Base-by-base conservation (phyloP, 1,140 invertebrate species). In the Acarapis woodi region DNA sequence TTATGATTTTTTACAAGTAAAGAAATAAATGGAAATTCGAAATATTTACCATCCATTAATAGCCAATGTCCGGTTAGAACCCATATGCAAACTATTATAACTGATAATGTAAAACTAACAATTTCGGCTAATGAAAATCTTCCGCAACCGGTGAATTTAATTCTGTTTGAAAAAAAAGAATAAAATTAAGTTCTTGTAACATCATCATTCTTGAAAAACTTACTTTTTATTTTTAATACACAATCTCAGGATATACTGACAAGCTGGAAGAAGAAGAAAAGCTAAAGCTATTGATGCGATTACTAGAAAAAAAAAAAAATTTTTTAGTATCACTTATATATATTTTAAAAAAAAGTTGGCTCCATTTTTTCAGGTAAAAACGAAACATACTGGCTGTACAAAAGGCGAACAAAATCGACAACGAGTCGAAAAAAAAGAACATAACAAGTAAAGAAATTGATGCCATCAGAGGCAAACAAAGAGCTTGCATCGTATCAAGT, bases 401-500 rank as follows among this genome's bases (percentile, higher is more conserved):
- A 48, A 93, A 79, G 35, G 85, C 85, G 61, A 94, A 88, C 4
- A 93, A 66, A 63, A 88, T 59, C 59, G 93, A 85, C 73, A 94
- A 85, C 37, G 83, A 90, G 59, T 94, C 85, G 52, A 94, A 93
- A 58, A 90, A 94, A 63, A 93, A 87, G 58, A 93, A 94, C 85
- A 94, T 93, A 42, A 93, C 69, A 15, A 94, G 68, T 39, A 94
- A 64, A 37, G 85, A 88, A 47, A 90, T 71, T 39, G 83, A 90
- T 47, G 87, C 85, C 51, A 82, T 82, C 34, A 94, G 64, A 37
- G 87, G 87, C 53, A 94, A 64, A 63, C 85, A 90, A 46, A 93
- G 65, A 44, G 85, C 87, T 58, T 94, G 85, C 70, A 88, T 79
- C 39, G 82, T 83, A 56, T 90, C 83, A 50, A 94, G 58, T 0